Percentiles rank a stretch among this genome's conserved stretches.
Conservation (phyloP, 2,888 invertebrate genomes). For the Melanotus villosus region DNA sequence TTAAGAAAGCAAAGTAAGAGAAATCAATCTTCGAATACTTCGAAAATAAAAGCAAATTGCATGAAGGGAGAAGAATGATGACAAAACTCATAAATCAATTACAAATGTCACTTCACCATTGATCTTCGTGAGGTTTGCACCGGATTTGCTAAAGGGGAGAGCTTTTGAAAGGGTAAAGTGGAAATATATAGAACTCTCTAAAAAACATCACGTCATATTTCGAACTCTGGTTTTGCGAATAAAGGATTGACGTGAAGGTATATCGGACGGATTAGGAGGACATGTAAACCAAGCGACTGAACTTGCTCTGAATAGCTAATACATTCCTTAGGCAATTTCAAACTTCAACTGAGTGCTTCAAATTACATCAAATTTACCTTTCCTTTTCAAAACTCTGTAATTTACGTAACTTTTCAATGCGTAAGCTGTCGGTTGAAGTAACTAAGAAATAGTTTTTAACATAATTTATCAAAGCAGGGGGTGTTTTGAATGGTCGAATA, state of each 20-base stretch:
- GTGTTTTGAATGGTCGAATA: no score
- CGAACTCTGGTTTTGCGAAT: slow-evolving; percentile 7
- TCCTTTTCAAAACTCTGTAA: slow-evolving; percentile 25
- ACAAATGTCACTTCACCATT: slow-evolving; percentile 51
- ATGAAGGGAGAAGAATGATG: slow-evolving; percentile 36
- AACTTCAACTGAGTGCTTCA: slow-evolving; percentile 23
- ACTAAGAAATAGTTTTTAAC: slow-evolving; percentile 11
- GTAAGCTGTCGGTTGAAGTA: slow-evolving; percentile 11
- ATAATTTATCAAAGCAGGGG: no score
- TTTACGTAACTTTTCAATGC: slow-evolving; percentile 17
- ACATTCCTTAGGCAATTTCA: slow-evolving; percentile 14
- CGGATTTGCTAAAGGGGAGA: slow-evolving; percentile 49
- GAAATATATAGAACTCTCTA: slow-evolving; percentile 29
- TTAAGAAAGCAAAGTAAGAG: not conserved
- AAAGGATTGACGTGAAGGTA: slow-evolving; percentile 29
- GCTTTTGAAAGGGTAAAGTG: slow-evolving; percentile 42
- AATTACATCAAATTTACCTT: slow-evolving; percentile 22
- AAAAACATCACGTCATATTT: slow-evolving; percentile 46
- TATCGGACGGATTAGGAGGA: slow-evolving; percentile 29
- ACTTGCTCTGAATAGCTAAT: slow-evolving; percentile 43
- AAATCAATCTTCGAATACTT: slow-evolving; percentile 32
- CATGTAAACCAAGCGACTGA: slow-evolving; percentile 45
- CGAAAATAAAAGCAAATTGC: slow-evolving; percentile 41
- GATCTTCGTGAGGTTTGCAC: slow-evolving; percentile 46
- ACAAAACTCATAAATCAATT: slow-evolving; percentile 57